Evolutionary conservation across 2,113 vertebrate species (phyloP), one percentile per base, ranked within the genome.

Genomic region (Ornithorhynchus anatinus): DNA sequence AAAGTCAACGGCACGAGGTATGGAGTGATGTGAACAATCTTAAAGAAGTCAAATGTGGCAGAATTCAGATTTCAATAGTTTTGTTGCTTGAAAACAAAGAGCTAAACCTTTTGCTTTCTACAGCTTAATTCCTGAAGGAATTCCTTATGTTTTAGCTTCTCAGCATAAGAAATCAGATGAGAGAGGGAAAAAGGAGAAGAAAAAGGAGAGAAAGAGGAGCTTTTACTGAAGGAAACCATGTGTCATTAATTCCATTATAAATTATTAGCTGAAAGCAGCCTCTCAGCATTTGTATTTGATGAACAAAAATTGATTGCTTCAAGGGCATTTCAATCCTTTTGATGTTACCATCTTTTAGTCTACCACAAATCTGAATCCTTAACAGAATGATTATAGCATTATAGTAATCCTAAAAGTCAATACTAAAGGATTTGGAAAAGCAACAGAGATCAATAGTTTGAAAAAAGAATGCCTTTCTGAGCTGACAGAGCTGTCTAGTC

Each of bases 361-460:
- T 75, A 88, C 91, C 90, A 92, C 91, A 91, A 94, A 94, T 93
- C 90, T 94, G 93, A 94, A 95, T 93, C 88, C 88, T 91, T 92
- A 92, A 91, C 91, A 92, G 89, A 92, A 93, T 92, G 93, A 95
- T 95, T 94, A 93, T 92, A 94, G 93, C 94, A 95, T 94, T 95
- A 94, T 92, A 93, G 92, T 96, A 95, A 95, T 95, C 94, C 94
- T 91, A 89, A 94, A 88, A 93, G 89, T 92, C 90, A 95, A 95
- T 94, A 95, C 90, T 90, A 92, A 91, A 92, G 92, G 94, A 93
- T 95, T 94, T 93, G 92, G 86, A 86, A 92, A 86, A 92, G 91
- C 90, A 92, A 93, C 88, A 87, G 88, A 91, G 92, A 95, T 94
- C 94, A 94, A 95, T 94, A 95, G 90, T 89, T 94, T 90, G 88